These are phyloP conservation scores for Drymonia ruficornis DNA, from an alignment of 2,888 invertebrate genomes.

Conservation along the genomic window DNA sequence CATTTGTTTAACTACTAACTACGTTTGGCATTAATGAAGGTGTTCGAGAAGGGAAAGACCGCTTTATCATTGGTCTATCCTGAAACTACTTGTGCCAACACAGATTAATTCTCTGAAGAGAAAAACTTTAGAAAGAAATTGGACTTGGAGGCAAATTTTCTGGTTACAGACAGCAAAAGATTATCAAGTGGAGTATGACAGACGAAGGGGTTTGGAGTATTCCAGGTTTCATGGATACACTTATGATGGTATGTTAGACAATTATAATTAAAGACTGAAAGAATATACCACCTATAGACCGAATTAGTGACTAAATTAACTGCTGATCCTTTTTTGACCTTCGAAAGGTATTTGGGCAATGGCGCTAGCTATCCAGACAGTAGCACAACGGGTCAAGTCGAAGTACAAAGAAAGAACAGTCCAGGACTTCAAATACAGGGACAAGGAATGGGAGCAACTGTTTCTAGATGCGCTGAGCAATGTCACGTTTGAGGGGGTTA, in stretches of 20 bases:
- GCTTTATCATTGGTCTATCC: too few relatives aligned
- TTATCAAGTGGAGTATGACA: slow-evolving; percentile 94
- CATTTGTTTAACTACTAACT: too few relatives aligned
- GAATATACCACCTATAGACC: background rate
- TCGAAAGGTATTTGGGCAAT: slow-evolving; percentile 94
- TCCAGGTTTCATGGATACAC: slow-evolving; percentile 99
- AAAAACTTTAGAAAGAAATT: too few relatives aligned
- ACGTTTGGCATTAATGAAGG: too few relatives aligned
- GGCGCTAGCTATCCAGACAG: slow-evolving; percentile 96
- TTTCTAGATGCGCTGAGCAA: slow-evolving; percentile 95
- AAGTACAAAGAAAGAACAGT: slow-evolving; percentile 91
- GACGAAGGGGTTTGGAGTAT: slow-evolving; percentile 91
- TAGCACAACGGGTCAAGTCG: slow-evolving; percentile 89
- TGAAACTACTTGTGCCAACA: too few relatives aligned
- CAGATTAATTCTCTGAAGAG: too few relatives aligned
- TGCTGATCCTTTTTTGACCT: background rate
- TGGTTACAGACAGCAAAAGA: slow-evolving; percentile 92
- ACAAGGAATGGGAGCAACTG: slow-evolving; percentile 93
- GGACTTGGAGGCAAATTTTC: background rate
- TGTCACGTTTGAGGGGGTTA: slow-evolving; percentile 97
- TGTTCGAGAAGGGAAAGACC: too few relatives aligned
- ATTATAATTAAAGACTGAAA: background rate
- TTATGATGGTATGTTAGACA: slow-evolving; percentile 91
- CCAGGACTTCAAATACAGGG: slow-evolving; percentile 93
- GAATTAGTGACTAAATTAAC: background rate